Percentiles rank a stretch among this genome's conserved stretches.
phyloP scores from a whole-genome alignment of 2,888 invertebrate species.

The Macrophya annulata region DNA sequence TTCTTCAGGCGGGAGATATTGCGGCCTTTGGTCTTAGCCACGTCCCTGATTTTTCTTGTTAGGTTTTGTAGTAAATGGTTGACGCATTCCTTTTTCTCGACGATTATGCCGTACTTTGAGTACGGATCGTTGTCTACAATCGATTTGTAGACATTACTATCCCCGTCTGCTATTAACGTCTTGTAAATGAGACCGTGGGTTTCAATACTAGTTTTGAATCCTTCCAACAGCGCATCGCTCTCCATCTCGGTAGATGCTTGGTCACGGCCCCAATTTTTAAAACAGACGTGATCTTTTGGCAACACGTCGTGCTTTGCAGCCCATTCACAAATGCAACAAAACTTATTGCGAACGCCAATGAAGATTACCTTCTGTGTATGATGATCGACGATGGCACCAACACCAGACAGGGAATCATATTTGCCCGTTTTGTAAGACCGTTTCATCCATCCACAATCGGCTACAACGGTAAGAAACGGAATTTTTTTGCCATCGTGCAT shows the following conservation, averaged over 20 bases:
- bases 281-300: slow-evolving; percentile 64
- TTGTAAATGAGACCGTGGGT: slow-evolving; percentile 6
- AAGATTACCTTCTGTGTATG: slow-evolving; percentile 65
- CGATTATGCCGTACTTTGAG: slow-evolving; percentile 56
- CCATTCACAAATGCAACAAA: slow-evolving; percentile 64
- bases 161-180: slow-evolving; percentile 63
- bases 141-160: slow-evolving; percentile 71
- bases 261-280: slow-evolving; percentile 66
- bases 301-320: slow-evolving; percentile 55
- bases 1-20: not conserved
- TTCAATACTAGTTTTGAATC: not conserved
- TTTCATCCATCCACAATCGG: slow-evolving; percentile 60
- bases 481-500: slow-evolving; percentile 46
- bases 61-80: slow-evolving; percentile 69
- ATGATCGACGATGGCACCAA: slow-evolving; percentile 60
- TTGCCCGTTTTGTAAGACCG: slow-evolving; percentile 60
- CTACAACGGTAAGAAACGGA: slow-evolving; percentile 60
- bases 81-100: slow-evolving; percentile 71
- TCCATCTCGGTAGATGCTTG: slow-evolving; percentile 11
- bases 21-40: not conserved
- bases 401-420: slow-evolving; percentile 62
- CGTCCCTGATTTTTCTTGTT: slow-evolving; percentile 42
- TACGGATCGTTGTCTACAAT: slow-evolving; percentile 66
- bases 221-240: not conserved
- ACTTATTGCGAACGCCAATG: slow-evolving; percentile 68